Evolutionary conservation across 2,113 vertebrate species (phyloP).

Genomic region (Nyctibius bracteatus): DNA sequence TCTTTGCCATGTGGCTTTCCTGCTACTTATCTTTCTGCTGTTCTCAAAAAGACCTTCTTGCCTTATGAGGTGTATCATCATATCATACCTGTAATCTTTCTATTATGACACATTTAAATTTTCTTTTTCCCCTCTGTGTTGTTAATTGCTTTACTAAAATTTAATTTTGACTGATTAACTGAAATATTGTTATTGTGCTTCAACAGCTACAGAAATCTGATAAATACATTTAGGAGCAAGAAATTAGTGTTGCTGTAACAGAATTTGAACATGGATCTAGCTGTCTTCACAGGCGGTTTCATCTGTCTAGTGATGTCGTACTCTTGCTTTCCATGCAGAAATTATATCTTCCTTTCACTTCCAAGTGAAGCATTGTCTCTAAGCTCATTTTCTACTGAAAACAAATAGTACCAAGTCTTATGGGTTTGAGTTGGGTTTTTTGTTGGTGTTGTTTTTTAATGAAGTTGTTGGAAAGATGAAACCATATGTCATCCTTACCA

Average conservation of each 20-base stretch:
- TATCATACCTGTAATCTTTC: not conserved
- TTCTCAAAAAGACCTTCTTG: not conserved
- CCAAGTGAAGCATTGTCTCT: not conserved
- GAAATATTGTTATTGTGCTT: not conserved
- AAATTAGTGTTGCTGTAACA: not conserved
- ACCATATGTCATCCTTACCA: not conserved
- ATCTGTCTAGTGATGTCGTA: not conserved
- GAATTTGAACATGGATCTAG: not conserved
- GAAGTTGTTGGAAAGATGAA: not conserved
- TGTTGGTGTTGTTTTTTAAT: not conserved
- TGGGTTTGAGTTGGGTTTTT: not conserved
- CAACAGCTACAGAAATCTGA: not conserved
- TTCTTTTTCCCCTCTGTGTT: not conserved
- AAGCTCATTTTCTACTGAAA: not conserved
- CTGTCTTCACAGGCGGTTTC: not conserved
- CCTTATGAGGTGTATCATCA: not conserved
- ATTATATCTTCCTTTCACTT: not conserved
- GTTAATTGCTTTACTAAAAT: not conserved
- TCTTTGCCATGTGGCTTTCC: not conserved
- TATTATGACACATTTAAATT: not conserved
- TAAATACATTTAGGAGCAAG: not conserved
- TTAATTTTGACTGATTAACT: not conserved
- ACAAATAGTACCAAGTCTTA: not conserved
- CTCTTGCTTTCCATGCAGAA: not conserved
- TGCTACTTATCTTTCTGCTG: not conserved